Evolutionary conservation across 1,140 invertebrate species (phyloP), one percentile per base, ranked within the genome.

Genomic region (Copidosoma floridanum): DNA sequence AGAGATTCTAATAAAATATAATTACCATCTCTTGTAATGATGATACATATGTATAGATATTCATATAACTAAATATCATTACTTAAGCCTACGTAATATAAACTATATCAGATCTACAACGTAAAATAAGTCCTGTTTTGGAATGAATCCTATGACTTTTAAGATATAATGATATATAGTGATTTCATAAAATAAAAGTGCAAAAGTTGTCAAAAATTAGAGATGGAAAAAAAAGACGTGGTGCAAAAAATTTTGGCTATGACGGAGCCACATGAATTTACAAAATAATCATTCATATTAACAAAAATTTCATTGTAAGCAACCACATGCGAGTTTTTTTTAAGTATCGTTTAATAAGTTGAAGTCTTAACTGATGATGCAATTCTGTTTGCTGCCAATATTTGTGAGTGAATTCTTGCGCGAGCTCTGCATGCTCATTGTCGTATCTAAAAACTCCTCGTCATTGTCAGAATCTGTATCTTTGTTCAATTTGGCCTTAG

Each of bases 401-500:
- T 77, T 79, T 12, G 70, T 80, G 2, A 79, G 20, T 2, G 78
- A 81, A 40, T 67, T 71, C 57, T 69, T 72, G 18, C 53, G 55
- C 6, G 63, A 35, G 6, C 65, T 66, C 18, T 69, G 72, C 73
- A 80, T 74, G 24, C 62, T 79, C 2, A 69, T 60, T 32, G 78
- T 79, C 26, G 79, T 80, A 29, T 81, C 79, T 50, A 81, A 70
- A 69, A 75, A 81, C 60, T 78, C 78, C 3, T 81, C 79, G 38
- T 81, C 77, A 27, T 77, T 73, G 12, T 80, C 77, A 0, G 76
- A 78, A 26, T 78, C 78, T 0, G 66, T 66, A 4, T 69, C 68
- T 18, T 66, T 63, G 10, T 65, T 65, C 44, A 62, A 67, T 50
- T 23, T 51, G 52, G 54, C 67, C 21, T 46, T 44, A 50, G 50